Evolutionary conservation across 2,797 vertebrate genomes (phyloP), one percentile per base, ranked within the genome.

Genomic region (Gobio occitaniae): DNA sequence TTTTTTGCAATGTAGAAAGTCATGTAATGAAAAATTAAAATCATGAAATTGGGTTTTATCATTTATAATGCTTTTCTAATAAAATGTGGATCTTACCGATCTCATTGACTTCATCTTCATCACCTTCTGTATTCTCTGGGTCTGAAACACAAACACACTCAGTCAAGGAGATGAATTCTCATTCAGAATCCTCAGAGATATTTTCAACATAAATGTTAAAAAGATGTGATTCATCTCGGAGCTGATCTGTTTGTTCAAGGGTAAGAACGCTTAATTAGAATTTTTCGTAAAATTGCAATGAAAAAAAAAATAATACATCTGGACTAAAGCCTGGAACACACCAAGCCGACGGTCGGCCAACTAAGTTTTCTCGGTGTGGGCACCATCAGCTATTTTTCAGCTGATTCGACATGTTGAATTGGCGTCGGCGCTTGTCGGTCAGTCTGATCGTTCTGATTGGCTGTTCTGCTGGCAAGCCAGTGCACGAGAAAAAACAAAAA

Each of bases 61-160:
- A 61, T 25, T 36, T 52, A 61, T 25, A 77, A 56, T 15, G 10
- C 19, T 59, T 25, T 25, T 38, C 19, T 13, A 61, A 78, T 29
- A 47, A 29, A 61, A 19, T 25, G 61, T 48, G 78, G 11, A 17
- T 84, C 87, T 65, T 87, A 90, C 87, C 87, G 44, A 75, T 70
- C 3, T 84, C 83, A 32, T 74, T 69, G 15, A 61, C 7, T 61
- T 86, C 78, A 75, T 71, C 68, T 76, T 86, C 50, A 79, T 56
- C 68, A 47, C 9, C 10, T 32, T 70, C 47, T 41, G 74, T 29
- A 48, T 61, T 63, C 15, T 69, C 78, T 65, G 86, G 74, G 81
- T 84, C 87, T 88, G 81, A 88, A 88, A 88, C 54, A 81, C n/a
- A 85, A 75, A 86, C 17, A 36, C 2, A 47, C 21, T 54, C 11